Percentiles rank a stretch among this genome's conserved stretches.
These are phyloP conservation scores for Neoascia interrupta DNA, from an alignment of 2,888 invertebrate genomes.

Conservation along the genomic window DNA sequence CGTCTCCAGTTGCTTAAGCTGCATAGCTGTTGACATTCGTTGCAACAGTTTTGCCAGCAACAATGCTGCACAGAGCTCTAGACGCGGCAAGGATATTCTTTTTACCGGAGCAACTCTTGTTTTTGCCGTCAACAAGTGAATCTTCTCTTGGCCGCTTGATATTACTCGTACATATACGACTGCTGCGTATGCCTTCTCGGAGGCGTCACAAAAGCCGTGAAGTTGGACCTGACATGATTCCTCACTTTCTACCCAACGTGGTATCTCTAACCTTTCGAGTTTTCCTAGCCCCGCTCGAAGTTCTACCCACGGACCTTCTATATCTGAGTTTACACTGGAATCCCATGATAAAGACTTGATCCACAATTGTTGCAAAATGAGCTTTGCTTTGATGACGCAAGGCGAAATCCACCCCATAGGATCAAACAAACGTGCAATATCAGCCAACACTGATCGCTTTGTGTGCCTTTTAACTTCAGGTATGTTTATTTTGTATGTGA, in stretches of 20 bases:
- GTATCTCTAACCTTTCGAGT: background rate
- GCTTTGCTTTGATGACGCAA: background rate
- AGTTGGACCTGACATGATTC: background rate
- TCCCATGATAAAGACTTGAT: constrained; percentile 2
- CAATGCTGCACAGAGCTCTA: background rate
- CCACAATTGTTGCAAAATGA: background rate
- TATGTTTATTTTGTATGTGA: background rate
- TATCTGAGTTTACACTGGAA: background rate
- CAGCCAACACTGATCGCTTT: background rate
- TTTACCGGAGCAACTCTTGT: constrained; percentile 8
- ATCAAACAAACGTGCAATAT: background rate
- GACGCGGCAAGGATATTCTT: background rate
- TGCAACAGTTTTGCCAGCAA: constrained; percentile 8
- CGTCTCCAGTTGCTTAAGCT: background rate
- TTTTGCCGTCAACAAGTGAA: background rate
- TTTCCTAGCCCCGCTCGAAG: background rate
- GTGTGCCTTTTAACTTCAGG: background rate
- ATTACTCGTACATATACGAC: background rate
- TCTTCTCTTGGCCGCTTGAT: too few species aligned
- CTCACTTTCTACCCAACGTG: background rate
- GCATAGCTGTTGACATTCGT: background rate
- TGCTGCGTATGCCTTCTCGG: background rate
- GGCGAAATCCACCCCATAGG: background rate
- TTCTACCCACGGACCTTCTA: background rate
- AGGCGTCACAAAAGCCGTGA: background rate